Evolutionary conservation across 2,888 invertebrate species (phyloP), one percentile per base, ranked within the genome.

Genomic region (Ditylenchus weischeri): DNA sequence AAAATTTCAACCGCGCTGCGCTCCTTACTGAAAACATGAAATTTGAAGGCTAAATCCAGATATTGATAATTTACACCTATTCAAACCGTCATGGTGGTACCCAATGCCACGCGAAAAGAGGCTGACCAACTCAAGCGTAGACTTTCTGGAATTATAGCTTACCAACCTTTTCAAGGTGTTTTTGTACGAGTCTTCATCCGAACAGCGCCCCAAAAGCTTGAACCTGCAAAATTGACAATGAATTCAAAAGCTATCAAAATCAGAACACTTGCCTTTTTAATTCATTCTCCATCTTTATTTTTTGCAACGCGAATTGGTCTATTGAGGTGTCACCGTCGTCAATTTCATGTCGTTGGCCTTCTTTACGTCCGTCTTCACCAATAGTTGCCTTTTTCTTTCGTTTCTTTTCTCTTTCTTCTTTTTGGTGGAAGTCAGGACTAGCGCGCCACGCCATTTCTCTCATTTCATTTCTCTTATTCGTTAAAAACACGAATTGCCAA

Each of bases 81-180:
- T 78, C 64, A 81, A 61, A 54, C 77, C 81, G 48, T 75, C 78
- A 68, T 81, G 81, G 75, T 81, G 81, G 76, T 72, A 78, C 36
- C 80, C 81, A 72, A 81, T 81, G 60, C 81, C 81, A 21, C 81
- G n/a, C n/a, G n/a, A n/a, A n/a, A n/a, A n/a, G n/a, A n/a, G n/a
- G n/a, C n/a, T n/a, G n/a, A n/a, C n/a, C n/a, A n/a, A n/a, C n/a
- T n/a, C n/a, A n/a, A n/a, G n/a, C n/a, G n/a, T n/a, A n/a, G n/a
- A n/a, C n/a, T n/a, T n/a, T n/a, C n/a, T n/a, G n/a, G n/a, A n/a
- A n/a, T n/a, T n/a, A n/a, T n/a, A n/a, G n/a, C n/a, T n/a, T n/a
- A n/a, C n/a, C n/a, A n/a, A n/a, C n/a, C n/a, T n/a, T n/a, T n/a
- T n/a, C n/a, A n/a, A n/a, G n/a, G n/a, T n/a, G n/a, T n/a, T n/a